A percentile compares a stretch with the other conserved stretches of the same genome.
phyloP scores from a whole-genome alignment of 2,888 invertebrate genomes.

The Ophioninae sp. region DNA sequence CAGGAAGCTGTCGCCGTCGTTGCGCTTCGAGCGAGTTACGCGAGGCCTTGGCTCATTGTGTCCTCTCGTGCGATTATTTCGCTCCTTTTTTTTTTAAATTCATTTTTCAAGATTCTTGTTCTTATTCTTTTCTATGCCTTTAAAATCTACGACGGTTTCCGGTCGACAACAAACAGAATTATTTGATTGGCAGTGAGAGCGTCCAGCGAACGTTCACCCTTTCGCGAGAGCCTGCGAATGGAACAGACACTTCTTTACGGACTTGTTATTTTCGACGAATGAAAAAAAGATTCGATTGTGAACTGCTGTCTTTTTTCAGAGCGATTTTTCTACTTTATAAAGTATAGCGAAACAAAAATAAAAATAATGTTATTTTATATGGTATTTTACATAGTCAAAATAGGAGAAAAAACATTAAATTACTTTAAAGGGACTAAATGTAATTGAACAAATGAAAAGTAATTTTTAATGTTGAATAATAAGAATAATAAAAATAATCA shows the following conservation, averaged over 20 bases:
- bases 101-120: slow-evolving; percentile 47
- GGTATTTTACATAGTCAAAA: too few species aligned
- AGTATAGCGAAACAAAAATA: too few species aligned
- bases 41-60: slow-evolving; percentile 57
- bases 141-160: slow-evolving; percentile 49
- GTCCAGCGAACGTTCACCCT: slow-evolving; percentile 67
- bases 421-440: too few species aligned
- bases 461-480: too few species aligned
- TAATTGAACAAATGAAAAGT: too few species aligned
- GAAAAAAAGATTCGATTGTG: too few species aligned
- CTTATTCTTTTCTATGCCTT: slow-evolving; percentile 36
- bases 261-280: not conserved
- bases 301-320: too few species aligned
- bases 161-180: slow-evolving; percentile 72
- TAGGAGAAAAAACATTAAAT: too few species aligned
- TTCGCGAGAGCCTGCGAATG: slow-evolving; percentile 62
- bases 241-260: slow-evolving; percentile 7
- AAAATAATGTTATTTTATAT: too few species aligned
- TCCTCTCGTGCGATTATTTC: slow-evolving; percentile 56
- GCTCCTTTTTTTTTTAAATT: slow-evolving; percentile 6
- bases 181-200: slow-evolving; percentile 64
- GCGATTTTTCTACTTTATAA: too few species aligned
- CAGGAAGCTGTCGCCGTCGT: slow-evolving; percentile 58
- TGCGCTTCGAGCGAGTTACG: slow-evolving; percentile 49
- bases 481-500: too few species aligned